Evolutionary conservation across 1,140 invertebrate genomes (phyloP), one percentile per base, ranked within the genome.

Genomic region (Drosophila truncata): DNA sequence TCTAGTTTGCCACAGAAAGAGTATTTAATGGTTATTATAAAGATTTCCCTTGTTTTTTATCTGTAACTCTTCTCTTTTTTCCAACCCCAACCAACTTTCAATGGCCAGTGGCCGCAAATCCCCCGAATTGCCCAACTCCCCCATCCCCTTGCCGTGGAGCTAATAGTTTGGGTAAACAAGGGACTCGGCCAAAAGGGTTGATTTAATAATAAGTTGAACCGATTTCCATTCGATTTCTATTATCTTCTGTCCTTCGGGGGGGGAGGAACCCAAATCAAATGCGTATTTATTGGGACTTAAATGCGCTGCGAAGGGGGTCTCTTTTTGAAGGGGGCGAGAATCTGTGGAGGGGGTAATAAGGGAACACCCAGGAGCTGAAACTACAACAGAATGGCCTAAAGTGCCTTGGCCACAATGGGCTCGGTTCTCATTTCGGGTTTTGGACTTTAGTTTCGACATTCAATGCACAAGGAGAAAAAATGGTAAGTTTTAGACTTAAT

Each of bases 151-250:
- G n/a, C 44, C 49, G 33, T 63, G 55, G 8, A 46, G 71, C 67
- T 88, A 88, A 88, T 88, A 88, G 84, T 88, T 88, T 88, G 80
- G 85, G 84, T 69, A 88, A 88, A 88, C 80, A 87, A 73, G 55
- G 66, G 78, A 75, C 67, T 74, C 7, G 59, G 31, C 52, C 61
- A 84, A 76, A 80, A 80, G 76, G 80, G 77, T 78, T 88, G 84
- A 84, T 88, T 88, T 88, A 84, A 88, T 88, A 84, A 88, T 88
- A 88, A 90, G 84, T 50, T 77, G 71, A 60, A 78, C 47, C 76
- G 73, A 72, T 65, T 55, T 42, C 62, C 57, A 65, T 82, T 82
- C 80, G 78, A 84, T 84, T 81, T 90, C 80, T 81, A 87, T 87
- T 88, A 88, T 90, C 84, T 88, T 44, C 52, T 44, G 59, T 44